These are phyloP conservation scores for Pristionchus japonicus DNA, from an alignment of 2,888 invertebrate genomes.

Conservation along the genomic window DNA sequence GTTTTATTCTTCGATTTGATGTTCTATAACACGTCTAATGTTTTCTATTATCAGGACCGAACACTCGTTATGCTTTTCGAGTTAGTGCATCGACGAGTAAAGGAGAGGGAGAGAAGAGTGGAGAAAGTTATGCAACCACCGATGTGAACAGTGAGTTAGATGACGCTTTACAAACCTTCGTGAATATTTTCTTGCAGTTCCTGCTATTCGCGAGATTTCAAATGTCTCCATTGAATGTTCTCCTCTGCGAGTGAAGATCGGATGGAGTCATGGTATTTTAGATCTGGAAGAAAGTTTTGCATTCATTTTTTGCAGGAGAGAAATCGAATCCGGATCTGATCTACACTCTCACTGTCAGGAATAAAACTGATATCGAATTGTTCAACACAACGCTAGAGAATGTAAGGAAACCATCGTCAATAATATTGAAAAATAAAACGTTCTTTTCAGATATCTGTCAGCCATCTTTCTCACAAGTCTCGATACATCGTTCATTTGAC, in stretches of 20 bases:
- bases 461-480: conserved; percentile 55
- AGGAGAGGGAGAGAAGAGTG: conserved; percentile 71
- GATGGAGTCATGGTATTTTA: background rate
- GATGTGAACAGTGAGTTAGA: conserved; percentile 49
- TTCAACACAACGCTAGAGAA: conserved; percentile 51
- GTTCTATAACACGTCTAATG: background rate
- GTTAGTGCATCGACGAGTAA: conserved; percentile 67
- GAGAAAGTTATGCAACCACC: conserved; percentile 60
- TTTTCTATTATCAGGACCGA: conserved; percentile 57
- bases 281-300: background rate
- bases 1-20: background rate
- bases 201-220: conserved; percentile 49
- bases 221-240: conserved; percentile 55
- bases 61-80: conserved; percentile 64
- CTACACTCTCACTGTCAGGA: conserved; percentile 52
- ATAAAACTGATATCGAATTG: conserved; percentile 48
- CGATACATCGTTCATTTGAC: conserved; percentile 58
- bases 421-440: background rate
- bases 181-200: background rate
- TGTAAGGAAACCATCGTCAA: background rate
- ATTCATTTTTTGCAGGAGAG: background rate
- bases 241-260: background rate
- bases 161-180: background rate
- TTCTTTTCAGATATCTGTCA: conserved; percentile 56
- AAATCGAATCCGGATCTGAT: conserved; percentile 45